A percentile compares a stretch with the other conserved stretches of the same genome.
These are phyloP conservation scores for Magallana ariakensis DNA, from an alignment of 1,140 invertebrate genomes.

Conservation along the genomic window DNA sequence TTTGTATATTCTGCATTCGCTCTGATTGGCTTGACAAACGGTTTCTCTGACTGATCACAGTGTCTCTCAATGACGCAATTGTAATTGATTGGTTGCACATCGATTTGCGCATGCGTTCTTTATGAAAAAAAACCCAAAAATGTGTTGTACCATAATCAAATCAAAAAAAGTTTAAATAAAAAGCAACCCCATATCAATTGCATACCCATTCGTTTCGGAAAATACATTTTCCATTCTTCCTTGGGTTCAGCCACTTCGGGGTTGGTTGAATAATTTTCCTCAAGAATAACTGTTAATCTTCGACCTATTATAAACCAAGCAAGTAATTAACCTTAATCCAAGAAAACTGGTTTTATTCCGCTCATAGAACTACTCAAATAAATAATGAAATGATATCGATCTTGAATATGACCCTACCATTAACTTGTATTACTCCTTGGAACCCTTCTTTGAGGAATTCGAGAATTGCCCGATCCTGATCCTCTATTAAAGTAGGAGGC, in stretches of 20 bases:
- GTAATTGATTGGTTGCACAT: slow-evolving; percentile 10
- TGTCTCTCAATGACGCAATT: neutral
- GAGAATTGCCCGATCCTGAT: neutral
- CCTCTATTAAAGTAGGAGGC: too few species aligned
- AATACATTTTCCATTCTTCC: neutral
- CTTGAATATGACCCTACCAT: neutral
- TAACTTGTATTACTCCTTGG: neutral
- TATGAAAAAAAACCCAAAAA: neutral
- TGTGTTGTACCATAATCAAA: too few species aligned
- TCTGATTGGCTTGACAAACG: neutral
- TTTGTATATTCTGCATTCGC: neutral
- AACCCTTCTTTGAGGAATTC: slow-evolving; percentile 11
- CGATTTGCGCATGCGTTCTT: slow-evolving; percentile 7
- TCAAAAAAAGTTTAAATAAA: too few species aligned
- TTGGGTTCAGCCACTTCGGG: neutral
- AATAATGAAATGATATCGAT: neutral
- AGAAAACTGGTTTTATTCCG: too few species aligned
- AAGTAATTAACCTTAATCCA: too few species aligned
- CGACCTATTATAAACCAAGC: neutral
- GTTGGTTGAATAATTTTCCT: neutral
- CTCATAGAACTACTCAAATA: too few species aligned
- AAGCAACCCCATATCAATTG: neutral
- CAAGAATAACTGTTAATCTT: neutral
- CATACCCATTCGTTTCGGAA: slow-evolving; percentile 4
- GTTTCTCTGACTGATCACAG: slow-evolving; percentile 17